Base-by-base conservation (phyloP, 2,888 invertebrate species). In the Pardosa pseudoannulata region DNA sequence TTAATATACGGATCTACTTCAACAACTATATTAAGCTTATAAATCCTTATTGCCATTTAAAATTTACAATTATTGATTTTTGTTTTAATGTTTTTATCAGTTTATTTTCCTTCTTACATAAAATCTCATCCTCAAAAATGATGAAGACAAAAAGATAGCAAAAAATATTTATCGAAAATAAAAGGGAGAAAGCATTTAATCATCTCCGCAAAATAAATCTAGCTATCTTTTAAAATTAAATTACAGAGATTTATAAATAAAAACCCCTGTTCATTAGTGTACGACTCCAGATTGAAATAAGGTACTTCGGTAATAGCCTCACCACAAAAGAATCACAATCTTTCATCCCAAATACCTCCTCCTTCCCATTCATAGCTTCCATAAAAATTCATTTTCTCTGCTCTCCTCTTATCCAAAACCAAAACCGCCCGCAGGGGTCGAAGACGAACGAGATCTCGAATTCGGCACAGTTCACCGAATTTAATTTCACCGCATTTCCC, bases 401-500 rank as follows among this genome's bases (percentile, higher is more conserved):
- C 23, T 19, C 56, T 56, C 23, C 56, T 16, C n/a, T 16, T 46
- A 11, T 46, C 56, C 23, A 56, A 56, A 23, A 56, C 56, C 56
- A 23, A 56, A 56, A 56, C 56, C 23, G 23, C 23, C 56, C 23
- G 56, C 56, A 46, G 56, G 56, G 56, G 23, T 56, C 23, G 3
- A 11, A 46, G 56, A 56, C 56, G 56, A 23, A 56, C 56, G 56
- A 23, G n/a, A 56, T 56, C 56, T 56, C 16, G 23, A 16, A 68
- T 78, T 50, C 68, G 16, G 68, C 62, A 29, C 62, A 41, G 79
- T 79, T 27, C 31, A 39, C 29, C 39, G 76, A 82, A 71, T 82
- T 82, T 82, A 82, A 82, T 82, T 82, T 50, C 82, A 41, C 19
- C n/a, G 64, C 36, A 28, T 73, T 65, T 56, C 67, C 67, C 72